Evolutionary conservation across 1,140 invertebrate species (phyloP), one percentile per base, ranked within the genome.

Genomic region (Hydropsyche tenuis): DNA sequence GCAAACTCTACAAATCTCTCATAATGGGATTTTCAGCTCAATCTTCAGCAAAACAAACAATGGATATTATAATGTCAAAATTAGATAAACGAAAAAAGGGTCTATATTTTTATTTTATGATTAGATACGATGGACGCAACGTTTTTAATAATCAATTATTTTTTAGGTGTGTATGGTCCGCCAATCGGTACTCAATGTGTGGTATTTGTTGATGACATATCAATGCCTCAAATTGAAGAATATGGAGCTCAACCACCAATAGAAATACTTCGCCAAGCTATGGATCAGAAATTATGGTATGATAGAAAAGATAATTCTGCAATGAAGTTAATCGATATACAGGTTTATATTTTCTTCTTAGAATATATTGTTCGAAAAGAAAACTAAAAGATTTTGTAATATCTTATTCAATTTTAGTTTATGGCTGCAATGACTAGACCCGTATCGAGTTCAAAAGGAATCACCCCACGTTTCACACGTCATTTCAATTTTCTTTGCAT

Each of bases 11-110:
- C 79, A 94, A 94, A 80, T 93, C 95, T 0, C 80, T 96, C 2
- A 91, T 96, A 72, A 91, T 98, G 74, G 96, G 93, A 78, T 98
- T 98, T 82, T 97, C 96, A 0, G 95, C 95, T 0, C 94, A 97
- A 86, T 97, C 96, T 0, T 93, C 92, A 23, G 94, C 96, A 12
- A 96, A 94, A 85, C 93, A 95, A 82, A 96, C 94, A 0, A 96
- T 98, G 85, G 94, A 97, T 80, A 95, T 97, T 60, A 95, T 99
- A 60, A 97, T 98, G 95, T 91, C 90, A 14, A 97, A 97, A 83
- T 83, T 98, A 68, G 96, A 98, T 81, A 97, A 96, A 82, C 87
- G 96, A 72, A 88, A 94, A 71, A 97, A 97, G 88, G 96, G 89
- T 86, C 1, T 18, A 22, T 6, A 56, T 48, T 48, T 46, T 43